Base-by-base conservation (phyloP, 23 tunicate species). In the Phallusia fumigata region DNA sequence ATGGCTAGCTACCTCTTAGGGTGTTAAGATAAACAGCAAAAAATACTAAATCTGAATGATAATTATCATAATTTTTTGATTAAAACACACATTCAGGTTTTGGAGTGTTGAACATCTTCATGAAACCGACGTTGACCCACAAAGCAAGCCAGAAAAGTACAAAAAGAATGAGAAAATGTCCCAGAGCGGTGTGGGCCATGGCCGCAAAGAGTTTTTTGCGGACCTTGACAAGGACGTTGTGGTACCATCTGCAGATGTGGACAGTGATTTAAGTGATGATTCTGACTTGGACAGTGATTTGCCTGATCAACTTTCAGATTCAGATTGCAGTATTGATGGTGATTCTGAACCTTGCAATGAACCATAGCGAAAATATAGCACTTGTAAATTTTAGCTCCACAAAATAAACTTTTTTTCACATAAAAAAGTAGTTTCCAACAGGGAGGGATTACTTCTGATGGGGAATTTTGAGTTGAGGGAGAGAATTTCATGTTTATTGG, bases 31-130 rank as follows among this genome's bases (percentile, higher is more conserved):
- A 19, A 30, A 32, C 31, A 12, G 45, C 32, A 40, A 40, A 40
- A 40, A 40, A 40, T 40, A 3, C n/a, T n/a, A n/a, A n/a, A n/a
- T n/a, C n/a, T n/a, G n/a, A n/a, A n/a, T n/a, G n/a, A n/a, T n/a
- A n/a, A n/a, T n/a, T n/a, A n/a, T n/a, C n/a, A n/a, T n/a, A n/a
- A n/a, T n/a, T n/a, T n/a, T n/a, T n/a, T n/a, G n/a, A n/a, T n/a
- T n/a, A n/a, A n/a, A n/a, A n/a, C n/a, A n/a, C n/a, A n/a, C n/a
- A 40, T 24, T 2, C 79, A 92, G 97, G 58, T 92, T 92, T 92
- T 92, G 97, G 97, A 84, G 82, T 52, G 88, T 87, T 45, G 97
- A 84, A 10, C 85, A 87, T 53, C 73, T 92, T 47, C 80, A 92
- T 12, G 32, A 50, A 34, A 79, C 80, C 6, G 52, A 87, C 0